These are phyloP conservation scores for Epicauta chinensis DNA, from an alignment of 1,140 invertebrate species.

Conservation along the genomic window DNA sequence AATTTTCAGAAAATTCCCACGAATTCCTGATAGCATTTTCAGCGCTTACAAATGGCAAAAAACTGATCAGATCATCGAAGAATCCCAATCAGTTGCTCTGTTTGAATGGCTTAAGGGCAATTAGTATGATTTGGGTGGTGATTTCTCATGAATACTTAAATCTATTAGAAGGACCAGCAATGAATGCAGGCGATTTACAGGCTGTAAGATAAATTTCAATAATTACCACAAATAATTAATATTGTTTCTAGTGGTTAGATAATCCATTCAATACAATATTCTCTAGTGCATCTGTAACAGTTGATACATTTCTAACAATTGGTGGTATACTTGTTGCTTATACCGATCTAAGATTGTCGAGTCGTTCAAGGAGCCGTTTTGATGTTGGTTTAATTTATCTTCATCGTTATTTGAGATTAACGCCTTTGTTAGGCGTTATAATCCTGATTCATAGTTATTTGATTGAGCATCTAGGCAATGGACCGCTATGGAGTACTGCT, in stretches of 20 bases:
- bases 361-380: slow-evolving; percentile 39
- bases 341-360: slow-evolving; percentile 40
- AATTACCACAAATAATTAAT: neutral
- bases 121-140: slow-evolving; percentile 61
- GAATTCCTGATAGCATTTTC: slow-evolving; percentile 8
- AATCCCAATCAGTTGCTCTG: slow-evolving; percentile 38
- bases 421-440: slow-evolving; percentile 50
- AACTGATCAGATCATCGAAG: slow-evolving; percentile 3
- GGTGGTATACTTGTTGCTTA: slow-evolving; percentile 51
- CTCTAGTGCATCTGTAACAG: slow-evolving; percentile 40
- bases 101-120: slow-evolving; percentile 49
- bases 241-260: slow-evolving; percentile 29
- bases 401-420: slow-evolving; percentile 50
- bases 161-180: neutral
- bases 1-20: slow-evolving; percentile 2
- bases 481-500: slow-evolving; percentile 43
- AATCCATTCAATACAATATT: slow-evolving; percentile 35
- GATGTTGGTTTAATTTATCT: slow-evolving; percentile 45
- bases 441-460: slow-evolving; percentile 49
- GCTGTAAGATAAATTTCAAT: slow-evolving; percentile 3
- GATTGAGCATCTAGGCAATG: slow-evolving; percentile 48
- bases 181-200: slow-evolving; percentile 5
- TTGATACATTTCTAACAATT: slow-evolving; percentile 52
- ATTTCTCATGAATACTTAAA: slow-evolving; percentile 47
- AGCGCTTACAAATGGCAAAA: slow-evolving; percentile 6